Conservation (phyloP, 2,797 vertebrate genomes). For the Gambelia wislizenii region DNA sequence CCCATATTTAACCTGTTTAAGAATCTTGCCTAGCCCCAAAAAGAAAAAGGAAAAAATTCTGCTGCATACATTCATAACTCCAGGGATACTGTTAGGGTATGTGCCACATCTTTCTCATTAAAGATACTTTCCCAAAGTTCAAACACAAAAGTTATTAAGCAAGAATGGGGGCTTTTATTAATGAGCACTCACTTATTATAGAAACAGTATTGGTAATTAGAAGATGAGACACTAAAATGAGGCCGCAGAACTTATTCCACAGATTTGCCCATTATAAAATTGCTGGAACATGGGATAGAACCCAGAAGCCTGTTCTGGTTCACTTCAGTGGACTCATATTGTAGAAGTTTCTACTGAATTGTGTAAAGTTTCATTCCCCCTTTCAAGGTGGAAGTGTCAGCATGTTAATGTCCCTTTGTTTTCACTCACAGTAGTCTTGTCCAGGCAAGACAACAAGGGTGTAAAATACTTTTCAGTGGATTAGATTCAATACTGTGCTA, state of each 20-base stretch:
- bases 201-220: conserved; percentile 53
- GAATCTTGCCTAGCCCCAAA: conserved; percentile 61
- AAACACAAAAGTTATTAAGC: conserved; percentile 40
- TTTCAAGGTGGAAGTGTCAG: background rate
- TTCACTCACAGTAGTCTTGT: background rate
- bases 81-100: conserved; percentile 36
- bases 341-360: background rate
- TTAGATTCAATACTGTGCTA: background rate
- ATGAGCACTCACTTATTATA: conserved; percentile 40
- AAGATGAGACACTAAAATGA: conserved; percentile 37
- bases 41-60: conserved; percentile 46
- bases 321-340: background rate
- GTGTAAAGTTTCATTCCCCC: background rate
- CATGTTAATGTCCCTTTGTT: background rate
- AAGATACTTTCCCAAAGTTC: conserved; percentile 50
- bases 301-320: background rate
- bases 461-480: no score
- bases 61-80: conserved; percentile 58
- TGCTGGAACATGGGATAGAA: conserved; percentile 31
- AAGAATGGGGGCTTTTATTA: conserved; percentile 18
- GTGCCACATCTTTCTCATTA: conserved; percentile 52
- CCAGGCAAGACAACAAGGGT: background rate
- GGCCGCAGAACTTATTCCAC: conserved; percentile 38
- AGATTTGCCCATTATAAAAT: conserved; percentile 45
- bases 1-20: conserved; percentile 68